Evolutionary conservation across 2,888 invertebrate genomes (phyloP).

Genomic region (Cylloceria caligata): DNA sequence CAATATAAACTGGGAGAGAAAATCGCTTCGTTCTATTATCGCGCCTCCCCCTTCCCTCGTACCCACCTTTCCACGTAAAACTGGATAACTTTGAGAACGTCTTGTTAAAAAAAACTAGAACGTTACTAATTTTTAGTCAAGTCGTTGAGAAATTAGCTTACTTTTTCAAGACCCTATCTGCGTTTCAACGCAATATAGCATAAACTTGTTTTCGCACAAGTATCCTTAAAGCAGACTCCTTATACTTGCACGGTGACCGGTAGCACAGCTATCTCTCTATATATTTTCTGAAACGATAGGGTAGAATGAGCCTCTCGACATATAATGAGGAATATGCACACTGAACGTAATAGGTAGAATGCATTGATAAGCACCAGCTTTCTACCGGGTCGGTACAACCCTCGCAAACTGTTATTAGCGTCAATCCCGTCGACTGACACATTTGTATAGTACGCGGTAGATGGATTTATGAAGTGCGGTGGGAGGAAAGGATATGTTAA

Average conservation of each 20-base stretch:
- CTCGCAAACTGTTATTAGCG: slow-evolving; percentile 25
- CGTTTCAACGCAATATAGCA: no score
- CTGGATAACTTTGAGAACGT: no score
- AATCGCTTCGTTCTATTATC: no score
- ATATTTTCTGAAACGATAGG: no score
- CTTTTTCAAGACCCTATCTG: no score
- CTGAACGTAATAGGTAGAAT: background rate
- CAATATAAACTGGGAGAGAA: no score
- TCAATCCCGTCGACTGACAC: slow-evolving; percentile 20
- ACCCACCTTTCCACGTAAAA: no score
- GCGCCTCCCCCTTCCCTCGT: no score
- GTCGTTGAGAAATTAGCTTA: no score
- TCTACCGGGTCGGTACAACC: slow-evolving; percentile 9
- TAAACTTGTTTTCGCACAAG: no score
- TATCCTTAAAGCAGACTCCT: background rate
- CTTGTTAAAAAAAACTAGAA: no score
- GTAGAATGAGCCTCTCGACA: background rate
- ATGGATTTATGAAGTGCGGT: slow-evolving; percentile 20
- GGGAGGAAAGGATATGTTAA: slow-evolving; percentile 52
- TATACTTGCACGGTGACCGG: background rate
- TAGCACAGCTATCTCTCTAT: background rate
- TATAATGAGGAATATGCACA: slow-evolving; percentile 6
- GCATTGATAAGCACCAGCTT: slow-evolving; percentile 23
- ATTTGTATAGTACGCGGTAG: background rate
- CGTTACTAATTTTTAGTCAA: no score